phyloP scores from a whole-genome alignment of 1,140 invertebrate species.

The Mylabris phalerata region DNA sequence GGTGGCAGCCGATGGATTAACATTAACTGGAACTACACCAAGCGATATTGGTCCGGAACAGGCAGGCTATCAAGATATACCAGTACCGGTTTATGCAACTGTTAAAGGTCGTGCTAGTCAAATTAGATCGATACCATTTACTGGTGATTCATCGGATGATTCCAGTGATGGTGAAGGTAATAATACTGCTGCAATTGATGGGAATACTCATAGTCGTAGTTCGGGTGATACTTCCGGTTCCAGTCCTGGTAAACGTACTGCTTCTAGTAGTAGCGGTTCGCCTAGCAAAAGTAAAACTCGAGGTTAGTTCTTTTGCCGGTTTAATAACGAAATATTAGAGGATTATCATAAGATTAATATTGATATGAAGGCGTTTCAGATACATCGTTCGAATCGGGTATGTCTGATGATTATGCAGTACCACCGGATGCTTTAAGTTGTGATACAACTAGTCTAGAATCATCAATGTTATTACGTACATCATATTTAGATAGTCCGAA shows the following conservation, averaged over 20 bases:
- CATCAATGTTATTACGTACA: slow-evolving; percentile 58
- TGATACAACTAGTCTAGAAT: slow-evolving; percentile 64
- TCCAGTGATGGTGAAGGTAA: slow-evolving; percentile 90
- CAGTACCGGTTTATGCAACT: slow-evolving; percentile 90
- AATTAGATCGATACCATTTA: slow-evolving; percentile 91
- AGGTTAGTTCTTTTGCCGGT: slow-evolving; percentile 41
- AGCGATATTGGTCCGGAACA: slow-evolving; percentile 46
- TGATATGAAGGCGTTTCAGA: slow-evolving; percentile 53
- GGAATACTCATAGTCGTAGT: slow-evolving; percentile 71
- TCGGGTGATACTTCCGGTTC: slow-evolving; percentile 76
- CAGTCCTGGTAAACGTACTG: slow-evolving; percentile 70
- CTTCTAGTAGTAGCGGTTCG: slow-evolving; percentile 64
- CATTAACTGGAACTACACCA: slow-evolving; percentile 43
- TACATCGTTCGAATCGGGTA: slow-evolving; percentile 85
- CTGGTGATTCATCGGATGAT: slow-evolving; percentile 90
- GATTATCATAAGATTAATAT: slow-evolving; percentile 3
- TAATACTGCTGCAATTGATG: slow-evolving; percentile 46
- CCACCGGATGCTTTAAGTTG: slow-evolving; percentile 84
- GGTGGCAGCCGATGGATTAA: slow-evolving; percentile 79
- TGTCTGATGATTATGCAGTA: slow-evolving; percentile 93
- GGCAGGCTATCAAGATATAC: slow-evolving; percentile 74
- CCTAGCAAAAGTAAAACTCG: slow-evolving; percentile 70
- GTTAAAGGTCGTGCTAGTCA: slow-evolving; percentile 93
- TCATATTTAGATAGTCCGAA: slow-evolving; percentile 61
- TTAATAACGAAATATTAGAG: too few species aligned